Base-by-base conservation (phyloP, 1,140 invertebrate species). In the Aphaenogaster rudis region DNA sequence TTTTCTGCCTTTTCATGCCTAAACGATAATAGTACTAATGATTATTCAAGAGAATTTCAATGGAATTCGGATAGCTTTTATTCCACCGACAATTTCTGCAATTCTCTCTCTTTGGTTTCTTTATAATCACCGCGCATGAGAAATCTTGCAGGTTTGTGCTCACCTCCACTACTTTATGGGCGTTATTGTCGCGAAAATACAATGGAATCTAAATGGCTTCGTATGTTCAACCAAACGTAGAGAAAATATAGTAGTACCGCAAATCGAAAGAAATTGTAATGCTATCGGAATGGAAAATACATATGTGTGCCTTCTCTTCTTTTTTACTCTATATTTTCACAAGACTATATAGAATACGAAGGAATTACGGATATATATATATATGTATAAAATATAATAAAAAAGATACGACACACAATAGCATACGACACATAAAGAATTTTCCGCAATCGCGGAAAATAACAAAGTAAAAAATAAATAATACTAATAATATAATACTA, bases 121-220 rank as follows among this genome's bases (percentile, higher is more conserved):
- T 76, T 72, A 72, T 57, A 54, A 54, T 76, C 72, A 17, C 33
- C 52, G 72, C 36, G 52, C 54, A 42, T 59, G 72, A 59, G 52
- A 76, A 28, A 76, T 76, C 11, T 59, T n/a, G 4, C 36, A 76
- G 11, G 52, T 59, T 76, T 76, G 33, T 15, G 17, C 15, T 57
- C 36, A 15, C 5, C 21, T 71, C 36, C n/a, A 13, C 7, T 54
- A n/a, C 8, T 74, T 39, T 42, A 59, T 76, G 54, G 36, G 11
- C 21, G n/a, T 59, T 54, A 76, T 59, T 61, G 21, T 76, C 72
- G 13, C 7, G 21, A 76, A 76, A 76, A 28, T 76, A 76, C 17
- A 76, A 76, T 59, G 7, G 39, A 61, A 42, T 76, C 13, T 76
- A 6, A 9, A 61, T 28, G 11, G 72, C 13, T 59, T 59, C 39